Base-by-base conservation (phyloP, 1,140 invertebrate genomes). In the Melitaea cinxia region DNA sequence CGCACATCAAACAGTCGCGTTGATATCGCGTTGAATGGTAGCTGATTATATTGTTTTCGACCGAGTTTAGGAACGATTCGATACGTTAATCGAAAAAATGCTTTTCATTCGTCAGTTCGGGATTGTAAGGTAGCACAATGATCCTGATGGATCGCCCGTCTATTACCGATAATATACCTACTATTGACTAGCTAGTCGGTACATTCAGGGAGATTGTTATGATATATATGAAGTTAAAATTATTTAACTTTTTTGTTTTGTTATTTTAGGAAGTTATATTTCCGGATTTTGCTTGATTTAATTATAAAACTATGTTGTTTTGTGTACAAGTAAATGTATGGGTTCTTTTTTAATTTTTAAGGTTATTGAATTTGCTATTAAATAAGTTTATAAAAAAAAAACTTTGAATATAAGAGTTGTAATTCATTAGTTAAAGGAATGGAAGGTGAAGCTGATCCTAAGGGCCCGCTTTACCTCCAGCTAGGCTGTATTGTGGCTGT, bases 41-140 rank as follows among this genome's bases (percentile, higher is more conserved):
- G 80, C 85, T 89, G 85, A 89, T 89, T 89, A 87, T 87, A 88
- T 88, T 89, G 87, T 89, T 83, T 89, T 77, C 70, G 70, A 73
- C 52, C 70, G 72, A 57, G 72, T 82, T 81, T 76, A 69, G 78
- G 82, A 75, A n/a, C 73, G 75, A 83, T 87, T 87, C 83, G 81
- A 80, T 72, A 77, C 82, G 83, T 84, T 85, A 83, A 88, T 87
- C 80, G 78, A 81, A 82, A 84, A 89, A 82, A 70, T 79, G 80
- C 78, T 73, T 74, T 76, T 87, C 84, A 83, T 82, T 68, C 66
- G 75, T 80, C 78, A 79, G 71, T 73, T 52, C 73, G 42, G 73
- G 73, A 67, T 67, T 80, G 82, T 88, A 81, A 77, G 65, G 62
- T 56, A 35, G 73, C 59, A 83, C 82, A 82, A 82, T 80, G 76